phyloP scores from a whole-genome alignment of 2,888 invertebrate species.

The Cephus spinipes region DNA sequence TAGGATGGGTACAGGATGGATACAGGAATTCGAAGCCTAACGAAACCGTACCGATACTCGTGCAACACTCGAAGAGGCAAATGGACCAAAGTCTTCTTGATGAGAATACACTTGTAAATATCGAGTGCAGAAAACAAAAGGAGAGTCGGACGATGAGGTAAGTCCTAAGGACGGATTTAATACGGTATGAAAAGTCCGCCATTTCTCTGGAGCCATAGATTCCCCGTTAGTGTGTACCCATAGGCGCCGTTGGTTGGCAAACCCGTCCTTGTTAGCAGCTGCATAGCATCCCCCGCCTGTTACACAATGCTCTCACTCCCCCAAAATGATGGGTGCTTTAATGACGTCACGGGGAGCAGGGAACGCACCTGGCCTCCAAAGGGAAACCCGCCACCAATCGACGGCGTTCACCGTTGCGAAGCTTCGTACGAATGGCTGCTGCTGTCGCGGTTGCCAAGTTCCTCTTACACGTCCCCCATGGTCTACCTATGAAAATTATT shows the following conservation, averaged over 20 bases:
- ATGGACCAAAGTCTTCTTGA: neutral
- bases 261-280: constrained; percentile 62
- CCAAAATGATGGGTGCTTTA: constrained; percentile 61
- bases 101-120: neutral
- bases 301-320: constrained; percentile 53
- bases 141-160: neutral
- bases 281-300: constrained; percentile 62
- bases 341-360: constrained; percentile 58
- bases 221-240: constrained; percentile 18
- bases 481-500: neutral
- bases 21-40: neutral
- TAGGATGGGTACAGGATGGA: neutral
- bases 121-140: neutral
- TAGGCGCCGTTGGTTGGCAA: constrained; percentile 39
- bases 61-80: neutral
- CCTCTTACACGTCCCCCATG: neutral
- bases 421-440: neutral
- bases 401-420: constrained; percentile 27
- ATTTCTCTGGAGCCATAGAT: constrained; percentile 35
- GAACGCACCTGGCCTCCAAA: constrained; percentile 61
- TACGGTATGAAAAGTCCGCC: constrained; percentile 30
- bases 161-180: neutral
- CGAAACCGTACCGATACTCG: neutral
- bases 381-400: constrained; percentile 49
- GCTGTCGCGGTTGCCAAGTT: neutral